Evolutionary conservation across 2,797 vertebrate species (phyloP), one percentile per base, ranked within the genome.

Genomic region (Sphenodon punctatus): DNA sequence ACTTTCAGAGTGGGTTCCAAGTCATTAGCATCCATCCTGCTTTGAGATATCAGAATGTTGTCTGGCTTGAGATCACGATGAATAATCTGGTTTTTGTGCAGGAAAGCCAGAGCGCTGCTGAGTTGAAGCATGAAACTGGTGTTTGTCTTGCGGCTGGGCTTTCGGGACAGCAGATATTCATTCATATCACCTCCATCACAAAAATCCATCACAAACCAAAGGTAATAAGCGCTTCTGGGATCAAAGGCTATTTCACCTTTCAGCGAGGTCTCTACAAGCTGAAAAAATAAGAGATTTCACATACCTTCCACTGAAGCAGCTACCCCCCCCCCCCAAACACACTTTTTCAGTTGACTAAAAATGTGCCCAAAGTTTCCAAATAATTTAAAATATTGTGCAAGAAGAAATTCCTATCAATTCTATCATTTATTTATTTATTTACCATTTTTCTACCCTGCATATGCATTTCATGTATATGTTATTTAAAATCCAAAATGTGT

Each of bases 191-290:
- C 98, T 8, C 98, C 98, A 0, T 99, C 98, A 46, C 98, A 99
- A 95, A 99, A 99, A 97, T 99, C 98, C 97, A 97, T 99, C 84
- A 99, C 98, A 30, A 99, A 99, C 98, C 98, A 99, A 92, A 99
- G 93, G 94, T 99, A 98, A 93, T 99, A 99, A 92, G 97, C 97
- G 91, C 97, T 98, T 92, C 96, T 96, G 42, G 97, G 97, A 93
- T 99, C 97, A 87, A 99, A 99, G 75, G 95, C 97, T 93, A 99
- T 98, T 94, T 99, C 98, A 25, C 98, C 98, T 94, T 99, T 99
- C 81, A 99, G 91, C 48, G 98, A 99, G 30, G 97, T 97, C 87
- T 98, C 97, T 91, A 97, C 97, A 55, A 98, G 95, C 97, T 98
- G 88, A 45, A 89, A 91, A 3, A 67, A 82, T 79, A 80, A 86